Evolutionary conservation across 2,113 vertebrate genomes (phyloP).

Genomic region (Heterocephalus glaber): DNA sequence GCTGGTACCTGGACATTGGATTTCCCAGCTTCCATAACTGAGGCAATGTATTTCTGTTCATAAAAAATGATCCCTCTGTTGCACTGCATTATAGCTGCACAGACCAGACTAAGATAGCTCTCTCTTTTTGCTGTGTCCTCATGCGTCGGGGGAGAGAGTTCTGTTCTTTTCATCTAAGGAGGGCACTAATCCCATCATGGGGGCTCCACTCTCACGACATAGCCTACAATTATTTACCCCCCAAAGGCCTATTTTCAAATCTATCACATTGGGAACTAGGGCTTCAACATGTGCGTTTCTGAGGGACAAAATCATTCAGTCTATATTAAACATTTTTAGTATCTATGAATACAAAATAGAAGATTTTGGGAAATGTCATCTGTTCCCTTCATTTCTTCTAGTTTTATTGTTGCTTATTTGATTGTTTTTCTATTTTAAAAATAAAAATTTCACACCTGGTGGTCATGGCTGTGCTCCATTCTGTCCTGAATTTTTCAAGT

Average conservation of each 20-base stretch:
- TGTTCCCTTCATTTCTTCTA: neutral
- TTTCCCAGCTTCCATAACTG: neutral
- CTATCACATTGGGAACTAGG: neutral
- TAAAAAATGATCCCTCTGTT: neutral
- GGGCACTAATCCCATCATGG: neutral
- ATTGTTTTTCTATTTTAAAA: slow-evolving; percentile 25
- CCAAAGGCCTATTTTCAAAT: neutral
- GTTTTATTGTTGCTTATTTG: neutral
- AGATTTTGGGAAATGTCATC: neutral
- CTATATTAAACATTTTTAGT: neutral
- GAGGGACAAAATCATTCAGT: no score
- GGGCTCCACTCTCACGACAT: neutral
- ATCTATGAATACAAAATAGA: neutral
- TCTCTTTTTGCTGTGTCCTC: neutral
- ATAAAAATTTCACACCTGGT: neutral
- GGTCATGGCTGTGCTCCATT: neutral
- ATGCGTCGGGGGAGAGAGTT: neutral
- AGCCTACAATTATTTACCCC: neutral
- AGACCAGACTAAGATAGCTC: neutral
- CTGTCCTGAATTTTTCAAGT: neutral
- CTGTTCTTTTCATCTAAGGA: neutral
- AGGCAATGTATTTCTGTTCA: neutral
- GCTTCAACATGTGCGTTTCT: neutral
- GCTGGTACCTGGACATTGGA: neutral
- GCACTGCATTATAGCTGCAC: neutral